These are phyloP conservation scores for Paguma larvata DNA, from an alignment of 2,797 vertebrate species.

Conservation along the genomic window DNA sequence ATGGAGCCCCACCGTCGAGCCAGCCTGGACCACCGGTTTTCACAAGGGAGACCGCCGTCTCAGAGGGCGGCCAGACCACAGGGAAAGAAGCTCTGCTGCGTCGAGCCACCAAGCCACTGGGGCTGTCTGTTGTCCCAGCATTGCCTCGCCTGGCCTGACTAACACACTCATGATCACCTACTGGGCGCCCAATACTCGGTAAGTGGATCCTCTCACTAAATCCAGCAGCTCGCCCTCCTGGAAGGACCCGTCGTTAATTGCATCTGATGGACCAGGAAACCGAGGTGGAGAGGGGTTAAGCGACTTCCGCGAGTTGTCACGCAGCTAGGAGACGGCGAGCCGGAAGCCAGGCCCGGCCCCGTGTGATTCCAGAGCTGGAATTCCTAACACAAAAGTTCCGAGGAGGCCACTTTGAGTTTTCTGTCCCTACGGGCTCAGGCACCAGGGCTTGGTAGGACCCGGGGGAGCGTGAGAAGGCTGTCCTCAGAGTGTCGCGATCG, in stretches of 20 bases:
- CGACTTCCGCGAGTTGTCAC: background rate
- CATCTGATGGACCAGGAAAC: background rate
- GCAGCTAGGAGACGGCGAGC: background rate
- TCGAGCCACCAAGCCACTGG: background rate
- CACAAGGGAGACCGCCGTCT: background rate
- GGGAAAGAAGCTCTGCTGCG: background rate
- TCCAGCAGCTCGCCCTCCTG: background rate
- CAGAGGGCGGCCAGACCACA: background rate
- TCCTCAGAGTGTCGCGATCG: background rate
- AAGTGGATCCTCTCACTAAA: background rate
- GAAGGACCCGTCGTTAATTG: background rate
- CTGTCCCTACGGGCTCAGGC: background rate
- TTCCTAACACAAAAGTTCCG: background rate
- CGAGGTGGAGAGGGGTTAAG: background rate
- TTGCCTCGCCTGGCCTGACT: background rate
- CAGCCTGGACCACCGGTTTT: background rate
- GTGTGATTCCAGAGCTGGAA: background rate
- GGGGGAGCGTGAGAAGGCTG: background rate
- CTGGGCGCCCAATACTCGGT: accelerated
- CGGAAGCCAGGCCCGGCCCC: background rate
- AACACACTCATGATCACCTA: background rate
- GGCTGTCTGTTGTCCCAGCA: background rate
- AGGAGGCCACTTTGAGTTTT: background rate
- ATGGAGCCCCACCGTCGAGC: background rate
- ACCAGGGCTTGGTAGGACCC: background rate